Evolutionary conservation across 2,797 vertebrate genomes (phyloP).

Genomic region (Glyptemys insculpta): DNA sequence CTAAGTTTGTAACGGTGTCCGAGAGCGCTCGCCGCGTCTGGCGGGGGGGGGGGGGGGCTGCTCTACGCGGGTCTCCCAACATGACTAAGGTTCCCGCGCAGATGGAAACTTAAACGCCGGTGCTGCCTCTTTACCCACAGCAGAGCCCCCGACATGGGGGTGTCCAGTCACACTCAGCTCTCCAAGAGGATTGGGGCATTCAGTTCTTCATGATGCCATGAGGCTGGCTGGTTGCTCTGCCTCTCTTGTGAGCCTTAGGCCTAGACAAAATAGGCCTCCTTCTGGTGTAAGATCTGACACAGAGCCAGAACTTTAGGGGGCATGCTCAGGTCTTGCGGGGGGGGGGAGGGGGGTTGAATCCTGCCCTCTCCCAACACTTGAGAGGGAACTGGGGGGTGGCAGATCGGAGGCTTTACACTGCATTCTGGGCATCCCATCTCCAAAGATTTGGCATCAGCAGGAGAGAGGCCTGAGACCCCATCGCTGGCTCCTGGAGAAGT

Average conservation of each 20-base stretch:
- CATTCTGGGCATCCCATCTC: neutral
- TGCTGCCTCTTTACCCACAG: neutral
- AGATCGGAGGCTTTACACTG: neutral
- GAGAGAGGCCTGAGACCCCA: neutral
- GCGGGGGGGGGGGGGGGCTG: neutral
- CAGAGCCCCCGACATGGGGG: neutral
- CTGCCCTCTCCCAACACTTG: neutral
- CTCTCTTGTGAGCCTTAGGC: neutral
- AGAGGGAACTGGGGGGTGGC: neutral
- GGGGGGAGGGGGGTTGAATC: neutral
- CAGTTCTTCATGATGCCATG: neutral
- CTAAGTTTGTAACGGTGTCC: too few species aligned
- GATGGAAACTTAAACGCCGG: neutral
- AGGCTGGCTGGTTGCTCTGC: neutral
- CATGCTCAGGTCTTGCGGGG: too few species aligned
- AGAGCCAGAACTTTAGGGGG: neutral
- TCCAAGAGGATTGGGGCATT: neutral
- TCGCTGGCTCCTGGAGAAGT: neutral
- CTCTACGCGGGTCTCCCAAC: neutral
- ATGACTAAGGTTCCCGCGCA: neutral
- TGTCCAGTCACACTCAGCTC: neutral
- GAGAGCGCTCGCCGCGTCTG: accelerated
- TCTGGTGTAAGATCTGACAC: neutral
- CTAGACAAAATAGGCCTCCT: neutral
- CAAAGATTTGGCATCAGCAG: neutral